These are phyloP conservation scores for Sebastiscus albofasciatus DNA, from an alignment of 2,797 vertebrate genomes.

Conservation along the genomic window DNA sequence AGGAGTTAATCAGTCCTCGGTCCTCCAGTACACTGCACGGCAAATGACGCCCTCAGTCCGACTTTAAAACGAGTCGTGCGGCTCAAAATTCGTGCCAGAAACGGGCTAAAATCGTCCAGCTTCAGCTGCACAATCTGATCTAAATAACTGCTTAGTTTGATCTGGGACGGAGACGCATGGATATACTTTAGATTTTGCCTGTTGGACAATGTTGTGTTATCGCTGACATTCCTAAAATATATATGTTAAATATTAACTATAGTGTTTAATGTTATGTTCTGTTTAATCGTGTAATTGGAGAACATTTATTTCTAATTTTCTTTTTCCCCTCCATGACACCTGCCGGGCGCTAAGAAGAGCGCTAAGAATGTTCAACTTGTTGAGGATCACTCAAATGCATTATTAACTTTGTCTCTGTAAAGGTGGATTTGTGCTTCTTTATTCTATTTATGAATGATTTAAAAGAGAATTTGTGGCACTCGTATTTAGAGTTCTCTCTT, in stretches of 20 bases:
- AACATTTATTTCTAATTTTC: background rate
- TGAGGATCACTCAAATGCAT: background rate
- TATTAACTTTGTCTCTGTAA: background rate
- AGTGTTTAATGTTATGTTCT: background rate
- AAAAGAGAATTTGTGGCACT: background rate
- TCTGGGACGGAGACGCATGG: background rate
- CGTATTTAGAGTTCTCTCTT: background rate
- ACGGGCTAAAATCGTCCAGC: too few species aligned
- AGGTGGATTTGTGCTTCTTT: background rate
- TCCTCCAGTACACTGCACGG: too few species aligned
- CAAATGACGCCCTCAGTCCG: too few species aligned
- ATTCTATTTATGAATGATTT: background rate
- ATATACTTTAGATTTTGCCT: background rate
- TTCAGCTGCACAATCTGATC: background rate
- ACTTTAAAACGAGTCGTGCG: too few species aligned
- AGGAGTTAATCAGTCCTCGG: too few species aligned
- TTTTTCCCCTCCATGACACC: background rate
- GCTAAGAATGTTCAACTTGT: background rate
- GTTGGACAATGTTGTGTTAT: background rate
- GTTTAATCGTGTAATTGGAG: background rate
- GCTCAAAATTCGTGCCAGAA: too few species aligned
- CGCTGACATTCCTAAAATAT: background rate
- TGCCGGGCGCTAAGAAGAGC: too few species aligned
- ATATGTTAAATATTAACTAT: background rate
- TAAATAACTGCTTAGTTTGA: background rate